Conservation (phyloP, 2,888 invertebrate species). For the Tinea semifulvella region DNA sequence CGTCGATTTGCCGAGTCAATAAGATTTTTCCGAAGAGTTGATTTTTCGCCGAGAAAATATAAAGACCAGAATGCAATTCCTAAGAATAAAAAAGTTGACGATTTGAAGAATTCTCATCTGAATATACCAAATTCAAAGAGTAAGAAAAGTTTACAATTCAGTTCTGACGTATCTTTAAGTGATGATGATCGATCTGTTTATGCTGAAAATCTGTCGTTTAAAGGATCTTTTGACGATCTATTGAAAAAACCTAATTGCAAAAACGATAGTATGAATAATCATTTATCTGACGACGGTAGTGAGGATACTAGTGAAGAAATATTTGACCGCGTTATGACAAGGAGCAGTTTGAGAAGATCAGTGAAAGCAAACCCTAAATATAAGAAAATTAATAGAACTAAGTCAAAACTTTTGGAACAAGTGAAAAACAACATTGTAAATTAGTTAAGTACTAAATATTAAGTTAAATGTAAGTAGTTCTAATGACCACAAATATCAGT, state of each 20-base stretch:
- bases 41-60: conserved; percentile 59
- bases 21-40: conserved; percentile 52
- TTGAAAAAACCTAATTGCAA: conserved; percentile 41
- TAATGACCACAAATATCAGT: too few relatives aligned
- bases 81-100: conserved; percentile 37
- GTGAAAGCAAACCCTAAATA: conserved; percentile 62
- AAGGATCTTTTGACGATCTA: conserved; percentile 37
- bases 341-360: conserved; percentile 52
- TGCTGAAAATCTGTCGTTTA: conserved; percentile 40
- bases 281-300: conserved; percentile 59
- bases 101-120: conserved; percentile 44
- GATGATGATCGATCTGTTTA: conserved; percentile 40
- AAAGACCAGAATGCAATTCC: conserved; percentile 39
- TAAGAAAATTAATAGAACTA: conserved; percentile 55
- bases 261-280: conserved; percentile 60
- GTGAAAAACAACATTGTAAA: conserved; percentile 54
- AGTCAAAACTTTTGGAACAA: conserved; percentile 55
- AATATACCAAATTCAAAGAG: conserved; percentile 38
- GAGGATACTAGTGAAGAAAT: conserved; percentile 61
- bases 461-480: too few relatives aligned
- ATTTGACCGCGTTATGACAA: conserved; percentile 56
- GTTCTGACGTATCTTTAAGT: conserved; percentile 41
- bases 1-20: conserved; percentile 56
- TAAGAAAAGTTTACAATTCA: conserved; percentile 36
- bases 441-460: too few relatives aligned